Conservation (phyloP, 2,113 vertebrate species). For the Gopherus evgoodei region DNA sequence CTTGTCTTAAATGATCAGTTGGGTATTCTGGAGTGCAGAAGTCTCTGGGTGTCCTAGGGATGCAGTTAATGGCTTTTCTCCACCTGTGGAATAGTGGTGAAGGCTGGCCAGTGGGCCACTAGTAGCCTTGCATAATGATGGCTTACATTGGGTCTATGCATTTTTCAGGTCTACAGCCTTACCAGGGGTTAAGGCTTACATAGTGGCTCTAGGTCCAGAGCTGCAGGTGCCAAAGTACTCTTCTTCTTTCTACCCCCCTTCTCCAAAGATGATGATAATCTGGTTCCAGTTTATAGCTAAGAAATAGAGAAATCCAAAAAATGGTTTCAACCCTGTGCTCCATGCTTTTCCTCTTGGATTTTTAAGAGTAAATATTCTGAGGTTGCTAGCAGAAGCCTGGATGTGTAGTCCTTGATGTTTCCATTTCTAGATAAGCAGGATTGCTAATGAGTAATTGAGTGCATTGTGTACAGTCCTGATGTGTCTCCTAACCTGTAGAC, state of each 20-base stretch:
- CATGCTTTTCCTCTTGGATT: background rate
- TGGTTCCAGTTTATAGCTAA: background rate
- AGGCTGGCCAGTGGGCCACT: background rate
- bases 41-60: background rate
- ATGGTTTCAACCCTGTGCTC: fast-evolving
- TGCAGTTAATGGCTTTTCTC: background rate
- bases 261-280: background rate
- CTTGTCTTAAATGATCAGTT: background rate
- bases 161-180: background rate
- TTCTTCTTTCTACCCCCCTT: background rate
- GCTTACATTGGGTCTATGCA: background rate
- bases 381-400: background rate
- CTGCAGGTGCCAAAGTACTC: background rate
- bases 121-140: background rate
- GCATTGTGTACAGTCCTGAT: background rate
- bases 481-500: background rate
- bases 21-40: background rate
- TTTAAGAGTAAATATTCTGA: background rate
- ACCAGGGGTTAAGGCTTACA: background rate
- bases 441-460: constrained; percentile 14
- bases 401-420: background rate
- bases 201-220: background rate
- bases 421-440: background rate
- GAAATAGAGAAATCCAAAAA: background rate
- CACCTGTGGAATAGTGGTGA: background rate